phyloP scores from a whole-genome alignment of 1,140 invertebrate species.

The Rhyzopertha dominica region DNA sequence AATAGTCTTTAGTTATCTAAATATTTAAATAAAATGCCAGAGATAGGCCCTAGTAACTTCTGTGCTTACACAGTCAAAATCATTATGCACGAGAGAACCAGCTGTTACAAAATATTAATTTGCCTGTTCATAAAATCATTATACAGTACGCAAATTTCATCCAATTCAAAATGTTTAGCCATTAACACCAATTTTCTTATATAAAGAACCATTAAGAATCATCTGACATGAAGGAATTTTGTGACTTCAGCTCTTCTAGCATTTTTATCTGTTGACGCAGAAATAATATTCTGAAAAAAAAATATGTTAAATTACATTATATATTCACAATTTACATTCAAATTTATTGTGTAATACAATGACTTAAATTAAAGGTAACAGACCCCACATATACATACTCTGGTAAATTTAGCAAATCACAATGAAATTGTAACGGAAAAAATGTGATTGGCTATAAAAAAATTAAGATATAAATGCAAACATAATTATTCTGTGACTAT shows the following conservation, averaged over 20 bases:
- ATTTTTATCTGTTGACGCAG: conserved; percentile 83
- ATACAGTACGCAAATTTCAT: conserved; percentile 16
- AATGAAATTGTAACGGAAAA: too few species aligned
- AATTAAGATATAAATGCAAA: too few species aligned
- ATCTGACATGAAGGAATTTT: conserved; percentile 86
- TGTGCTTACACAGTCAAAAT: conserved; percentile 18
- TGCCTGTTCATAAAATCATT: conserved; percentile 27
- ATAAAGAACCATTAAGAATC: conserved; percentile 47
- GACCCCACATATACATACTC: too few species aligned
- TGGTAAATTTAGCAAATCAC: too few species aligned
- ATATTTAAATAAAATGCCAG: conserved; percentile 31
- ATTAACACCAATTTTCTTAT: conserved; percentile 37
- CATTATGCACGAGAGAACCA: conserved; percentile 22
- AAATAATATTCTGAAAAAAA: conserved; percentile 75
- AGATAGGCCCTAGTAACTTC: conserved; percentile 22
- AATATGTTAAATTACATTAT: too few species aligned
- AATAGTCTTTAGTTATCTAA: conserved; percentile 36
- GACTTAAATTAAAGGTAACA: too few species aligned
- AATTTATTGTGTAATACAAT: too few species aligned
- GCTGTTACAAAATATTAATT: conserved; percentile 29
- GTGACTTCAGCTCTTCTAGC: conserved; percentile 85
- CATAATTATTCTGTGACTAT: too few species aligned
- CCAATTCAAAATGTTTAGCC: conserved; percentile 21
- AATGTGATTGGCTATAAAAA: too few species aligned
- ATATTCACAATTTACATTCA: too few species aligned